phyloP scores from a whole-genome alignment of 2,888 invertebrate genomes.

The Zaprionus obscuricornis region DNA sequence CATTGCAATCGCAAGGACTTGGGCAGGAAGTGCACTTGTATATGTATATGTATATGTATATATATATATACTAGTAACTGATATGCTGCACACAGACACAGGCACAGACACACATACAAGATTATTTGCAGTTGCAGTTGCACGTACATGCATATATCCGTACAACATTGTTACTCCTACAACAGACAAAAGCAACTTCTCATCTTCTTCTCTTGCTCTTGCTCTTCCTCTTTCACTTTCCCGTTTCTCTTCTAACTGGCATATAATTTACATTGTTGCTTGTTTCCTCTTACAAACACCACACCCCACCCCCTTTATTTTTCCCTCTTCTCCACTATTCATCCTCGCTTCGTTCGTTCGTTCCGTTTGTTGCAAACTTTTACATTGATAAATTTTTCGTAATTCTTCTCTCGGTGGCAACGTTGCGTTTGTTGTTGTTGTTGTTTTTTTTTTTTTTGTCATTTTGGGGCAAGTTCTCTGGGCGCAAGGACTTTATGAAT shows the following conservation, averaged over 20 bases:
- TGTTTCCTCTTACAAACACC: conserved; percentile 49
- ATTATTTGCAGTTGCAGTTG: neutral
- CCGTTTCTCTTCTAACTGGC: conserved; percentile 45
- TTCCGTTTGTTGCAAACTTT: conserved; percentile 54
- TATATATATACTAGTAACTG: no score
- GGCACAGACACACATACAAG: conserved; percentile 2
- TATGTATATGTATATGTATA: conserved; percentile 8
- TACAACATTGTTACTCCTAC: conserved; percentile 5
- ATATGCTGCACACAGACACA: no score
- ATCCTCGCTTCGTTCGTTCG: neutral
- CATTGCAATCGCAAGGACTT: conserved; percentile 30
- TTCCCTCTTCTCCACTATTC: conserved; percentile 20
- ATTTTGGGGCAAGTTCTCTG: conserved; percentile 61
- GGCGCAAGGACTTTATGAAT: conserved; percentile 75
- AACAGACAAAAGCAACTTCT: conserved; percentile 43
- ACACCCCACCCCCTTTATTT: neutral
- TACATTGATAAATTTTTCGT: conserved; percentile 76
- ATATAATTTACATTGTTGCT: conserved; percentile 77
- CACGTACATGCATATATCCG: neutral
- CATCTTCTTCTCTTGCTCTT: neutral
- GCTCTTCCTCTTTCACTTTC: neutral
- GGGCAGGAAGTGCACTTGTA: conserved; percentile 41
- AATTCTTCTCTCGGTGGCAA: conserved; percentile 60
- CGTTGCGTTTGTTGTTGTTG: conserved; percentile 7
- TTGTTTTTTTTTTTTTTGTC: conserved; percentile 46